Evolutionary conservation across 1,140 invertebrate genomes (phyloP).

Genomic region (Euwallacea similis): DNA sequence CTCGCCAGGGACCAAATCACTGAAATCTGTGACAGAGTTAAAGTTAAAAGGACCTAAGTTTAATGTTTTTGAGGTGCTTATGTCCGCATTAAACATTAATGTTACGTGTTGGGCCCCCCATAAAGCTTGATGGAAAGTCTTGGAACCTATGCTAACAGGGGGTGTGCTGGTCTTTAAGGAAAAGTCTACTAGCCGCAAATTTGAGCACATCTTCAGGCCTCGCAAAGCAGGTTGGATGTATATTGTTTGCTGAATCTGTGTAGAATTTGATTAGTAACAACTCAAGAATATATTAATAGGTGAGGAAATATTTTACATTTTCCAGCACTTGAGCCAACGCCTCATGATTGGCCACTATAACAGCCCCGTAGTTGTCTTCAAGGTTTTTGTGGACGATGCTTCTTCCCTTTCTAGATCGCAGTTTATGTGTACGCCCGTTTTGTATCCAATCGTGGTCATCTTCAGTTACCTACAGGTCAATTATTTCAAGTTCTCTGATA

Average conservation of each 20-base stretch:
- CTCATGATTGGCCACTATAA: constrained; percentile 86
- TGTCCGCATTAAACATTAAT: constrained; percentile 65
- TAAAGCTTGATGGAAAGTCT: constrained; percentile 70
- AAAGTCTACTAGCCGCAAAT: constrained; percentile 71
- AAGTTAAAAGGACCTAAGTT: constrained; percentile 64
- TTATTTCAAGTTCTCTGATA: neutral
- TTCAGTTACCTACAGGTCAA: constrained; percentile 54
- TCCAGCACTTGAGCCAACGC: constrained; percentile 81
- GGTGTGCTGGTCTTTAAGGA: constrained; percentile 58
- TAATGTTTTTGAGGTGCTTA: constrained; percentile 49
- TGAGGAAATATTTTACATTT: constrained; percentile 61
- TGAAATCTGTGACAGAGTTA: constrained; percentile 75
- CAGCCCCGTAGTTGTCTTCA: constrained; percentile 85
- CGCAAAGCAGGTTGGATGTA: constrained; percentile 66
- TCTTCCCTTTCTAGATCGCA: constrained; percentile 73
- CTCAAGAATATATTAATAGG: neutral
- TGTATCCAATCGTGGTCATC: constrained; percentile 58
- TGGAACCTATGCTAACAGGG: constrained; percentile 64
- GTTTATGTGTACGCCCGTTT: constrained; percentile 53
- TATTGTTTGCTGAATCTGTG: constrained; percentile 69
- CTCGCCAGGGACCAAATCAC: constrained; percentile 69
- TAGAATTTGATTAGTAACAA: constrained; percentile 8
- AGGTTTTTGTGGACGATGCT: constrained; percentile 79
- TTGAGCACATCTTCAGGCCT: constrained; percentile 69
- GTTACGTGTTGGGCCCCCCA: constrained; percentile 73